Percentiles rank a stretch among this genome's conserved stretches.
These are phyloP conservation scores for Mythimna impura DNA, from an alignment of 2,888 invertebrate species.

Conservation along the genomic window DNA sequence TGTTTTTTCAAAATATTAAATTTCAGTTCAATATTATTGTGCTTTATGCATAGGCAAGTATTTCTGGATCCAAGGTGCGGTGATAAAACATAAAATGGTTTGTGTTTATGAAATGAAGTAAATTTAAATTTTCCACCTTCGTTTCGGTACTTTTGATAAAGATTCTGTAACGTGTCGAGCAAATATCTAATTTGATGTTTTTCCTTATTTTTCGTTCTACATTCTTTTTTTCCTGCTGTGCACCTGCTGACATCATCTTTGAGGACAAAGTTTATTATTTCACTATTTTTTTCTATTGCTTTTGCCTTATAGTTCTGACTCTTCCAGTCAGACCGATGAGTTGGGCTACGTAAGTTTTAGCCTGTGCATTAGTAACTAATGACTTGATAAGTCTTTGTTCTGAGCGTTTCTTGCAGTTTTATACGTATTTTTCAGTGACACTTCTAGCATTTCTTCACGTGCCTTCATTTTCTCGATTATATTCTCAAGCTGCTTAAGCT, in stretches of 20 bases:
- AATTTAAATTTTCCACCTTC: neutral
- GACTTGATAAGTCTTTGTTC: no score
- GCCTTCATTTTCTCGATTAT: conserved; percentile 5
- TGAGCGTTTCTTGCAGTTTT: no score
- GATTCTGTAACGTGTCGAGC: neutral
- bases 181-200: no score
- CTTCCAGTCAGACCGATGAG: no score
- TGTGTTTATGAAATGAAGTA: neutral
- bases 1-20: neutral
- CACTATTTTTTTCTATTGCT: no score
- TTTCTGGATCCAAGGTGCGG: neutral
- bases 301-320: no score
- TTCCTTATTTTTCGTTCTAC: no score
- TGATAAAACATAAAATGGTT: neutral
- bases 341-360: no score
- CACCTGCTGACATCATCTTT: no score
- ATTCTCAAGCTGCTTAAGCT: neutral
- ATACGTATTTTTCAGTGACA: neutral
- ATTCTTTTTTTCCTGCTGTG: no score
- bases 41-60: neutral
- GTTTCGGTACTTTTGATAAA: neutral
- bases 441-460: neutral
- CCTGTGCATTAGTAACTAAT: no score
- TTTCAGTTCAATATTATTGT: neutral
- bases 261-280: no score